Percentiles rank a stretch among this genome's conserved stretches.
Conservation (phyloP, 2,888 invertebrate species). For the Ethmia dodecea region DNA sequence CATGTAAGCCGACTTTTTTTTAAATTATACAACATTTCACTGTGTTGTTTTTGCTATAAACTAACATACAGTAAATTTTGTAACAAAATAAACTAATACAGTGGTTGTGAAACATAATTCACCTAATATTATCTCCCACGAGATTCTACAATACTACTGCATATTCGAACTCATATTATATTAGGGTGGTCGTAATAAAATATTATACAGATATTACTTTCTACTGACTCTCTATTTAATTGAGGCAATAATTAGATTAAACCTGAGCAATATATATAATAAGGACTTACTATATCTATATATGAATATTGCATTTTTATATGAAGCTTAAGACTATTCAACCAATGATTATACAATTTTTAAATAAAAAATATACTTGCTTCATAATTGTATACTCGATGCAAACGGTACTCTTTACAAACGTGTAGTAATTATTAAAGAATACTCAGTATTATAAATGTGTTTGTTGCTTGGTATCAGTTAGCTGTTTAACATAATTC, state of each 20-base stretch:
- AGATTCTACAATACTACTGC: too few species aligned
- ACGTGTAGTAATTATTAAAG: constrained; percentile 19
- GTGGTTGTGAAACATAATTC: constrained; percentile 31
- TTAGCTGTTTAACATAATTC: constrained; percentile 10
- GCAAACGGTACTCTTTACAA: constrained; percentile 28
- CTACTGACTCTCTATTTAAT: constrained; percentile 30
- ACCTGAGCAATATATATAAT: constrained; percentile 38
- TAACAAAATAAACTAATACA: constrained; percentile 2
- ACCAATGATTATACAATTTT: constrained; percentile 34
- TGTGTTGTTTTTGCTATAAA: neutral
- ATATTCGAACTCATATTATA: constrained; percentile 18
- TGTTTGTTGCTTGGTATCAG: constrained; percentile 23
- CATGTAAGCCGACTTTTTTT: neutral
- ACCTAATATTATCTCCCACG: constrained; percentile 14
- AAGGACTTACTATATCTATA: constrained; percentile 42
- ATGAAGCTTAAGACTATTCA: constrained; percentile 42
- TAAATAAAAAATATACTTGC: constrained; percentile 35
- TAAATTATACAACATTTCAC: neutral
- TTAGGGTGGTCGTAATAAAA: constrained; percentile 35
- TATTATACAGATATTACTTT: constrained; percentile 31
- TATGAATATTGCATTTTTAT: constrained; percentile 44
- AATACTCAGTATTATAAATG: constrained; percentile 35
- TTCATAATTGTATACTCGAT: constrained; percentile 37
- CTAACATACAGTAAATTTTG: neutral
- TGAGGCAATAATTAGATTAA: constrained; percentile 59